These are phyloP conservation scores for Neostethus bicornis DNA, from an alignment of 2,797 vertebrate species.

Conservation along the genomic window DNA sequence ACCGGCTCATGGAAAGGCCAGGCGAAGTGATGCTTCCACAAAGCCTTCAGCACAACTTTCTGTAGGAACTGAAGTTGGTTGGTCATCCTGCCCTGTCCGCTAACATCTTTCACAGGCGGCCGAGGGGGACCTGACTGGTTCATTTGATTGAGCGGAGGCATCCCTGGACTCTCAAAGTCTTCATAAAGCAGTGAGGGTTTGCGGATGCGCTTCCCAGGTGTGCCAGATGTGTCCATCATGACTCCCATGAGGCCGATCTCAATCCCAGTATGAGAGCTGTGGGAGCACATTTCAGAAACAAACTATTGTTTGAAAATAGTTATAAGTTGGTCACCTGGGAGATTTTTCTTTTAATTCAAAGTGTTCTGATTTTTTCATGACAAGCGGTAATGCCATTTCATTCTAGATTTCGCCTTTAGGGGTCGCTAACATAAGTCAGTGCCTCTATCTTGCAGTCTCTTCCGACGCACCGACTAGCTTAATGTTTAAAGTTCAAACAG, in stretches of 20 bases:
- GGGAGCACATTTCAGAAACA: conserved; percentile 39
- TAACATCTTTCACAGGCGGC: conserved; percentile 85
- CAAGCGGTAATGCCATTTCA: too few species aligned
- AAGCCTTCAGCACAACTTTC: conserved; percentile 90
- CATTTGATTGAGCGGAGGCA: conserved; percentile 78
- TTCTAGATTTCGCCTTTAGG: too few species aligned
- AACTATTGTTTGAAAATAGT: not conserved
- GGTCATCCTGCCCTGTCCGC: conserved; percentile 86
- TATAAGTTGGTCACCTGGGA: not conserved
- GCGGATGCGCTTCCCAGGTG: conserved; percentile 89
- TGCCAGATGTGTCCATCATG: conserved; percentile 78
- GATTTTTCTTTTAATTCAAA: too few species aligned
- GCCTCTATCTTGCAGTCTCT: too few species aligned
- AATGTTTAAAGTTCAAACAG: too few species aligned
- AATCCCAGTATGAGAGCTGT: conserved; percentile 75
- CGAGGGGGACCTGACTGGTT: conserved; percentile 72
- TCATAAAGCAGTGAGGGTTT: conserved; percentile 95
- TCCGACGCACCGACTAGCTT: too few species aligned
- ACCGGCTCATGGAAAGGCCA: conserved; percentile 96
- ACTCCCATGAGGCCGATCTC: conserved; percentile 69
- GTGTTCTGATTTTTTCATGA: too few species aligned
- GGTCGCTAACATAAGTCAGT: too few species aligned
- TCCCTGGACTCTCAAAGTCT: conserved; percentile 91
- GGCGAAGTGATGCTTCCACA: conserved; percentile 95
- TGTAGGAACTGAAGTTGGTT: conserved; percentile 95